Conservation (phyloP, 2,888 invertebrate species). For the Nowickia ferox region DNA sequence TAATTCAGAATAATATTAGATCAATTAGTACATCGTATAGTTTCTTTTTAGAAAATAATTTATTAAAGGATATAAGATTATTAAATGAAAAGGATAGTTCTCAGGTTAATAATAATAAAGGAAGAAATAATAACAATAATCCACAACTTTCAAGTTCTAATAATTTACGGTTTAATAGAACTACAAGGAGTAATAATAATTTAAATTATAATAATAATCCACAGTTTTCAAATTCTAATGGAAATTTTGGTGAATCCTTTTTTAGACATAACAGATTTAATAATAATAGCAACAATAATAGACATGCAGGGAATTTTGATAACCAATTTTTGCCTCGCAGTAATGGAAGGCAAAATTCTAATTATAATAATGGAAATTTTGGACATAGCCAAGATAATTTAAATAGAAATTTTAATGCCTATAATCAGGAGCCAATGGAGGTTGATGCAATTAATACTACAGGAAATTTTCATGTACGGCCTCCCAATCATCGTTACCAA, state of each 20-base stretch:
- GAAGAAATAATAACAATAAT: background rate
- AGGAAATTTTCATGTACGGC: no score
- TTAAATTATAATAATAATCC: background rate
- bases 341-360: no score
- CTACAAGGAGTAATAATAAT: constrained; percentile 3
- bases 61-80: constrained; percentile 9
- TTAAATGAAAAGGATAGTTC: background rate
- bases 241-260: background rate
- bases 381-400: no score
- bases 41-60: background rate
- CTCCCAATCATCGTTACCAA: no score
- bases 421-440: no score
- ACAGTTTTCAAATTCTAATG: background rate
- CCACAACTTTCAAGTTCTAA: no score
- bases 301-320: background rate
- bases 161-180: background rate
- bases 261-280: background rate
- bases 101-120: background rate
- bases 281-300: background rate
- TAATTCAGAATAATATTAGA: background rate
- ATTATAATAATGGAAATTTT: no score
- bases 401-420: no score
- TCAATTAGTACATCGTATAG: constrained; percentile 5
- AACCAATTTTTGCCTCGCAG: no score
- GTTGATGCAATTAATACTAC: no score